Evolutionary conservation across 2,797 vertebrate genomes (phyloP).

Genomic region (Pseudopleuronectes americanus): DNA sequence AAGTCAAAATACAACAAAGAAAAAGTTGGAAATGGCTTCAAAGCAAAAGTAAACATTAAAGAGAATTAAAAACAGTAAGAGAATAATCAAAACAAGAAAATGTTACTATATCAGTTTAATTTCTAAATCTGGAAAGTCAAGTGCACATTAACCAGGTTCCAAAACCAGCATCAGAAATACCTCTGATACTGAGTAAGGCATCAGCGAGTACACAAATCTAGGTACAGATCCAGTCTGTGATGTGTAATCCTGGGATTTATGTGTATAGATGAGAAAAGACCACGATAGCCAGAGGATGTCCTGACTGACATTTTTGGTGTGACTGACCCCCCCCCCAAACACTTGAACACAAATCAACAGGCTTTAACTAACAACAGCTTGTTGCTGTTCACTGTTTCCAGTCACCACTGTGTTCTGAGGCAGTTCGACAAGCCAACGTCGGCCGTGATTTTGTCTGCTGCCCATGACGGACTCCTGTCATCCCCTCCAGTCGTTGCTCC

Average conservation of each 20-base stretch:
- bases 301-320: no score
- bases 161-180: no score
- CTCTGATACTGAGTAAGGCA: no score
- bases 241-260: conserved; percentile 15
- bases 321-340: background rate
- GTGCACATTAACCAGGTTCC: background rate
- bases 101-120: background rate
- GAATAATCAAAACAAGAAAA: background rate
- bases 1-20: conserved; percentile 3
- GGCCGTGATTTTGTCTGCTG: conserved; percentile 82
- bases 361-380: conserved; percentile 8
- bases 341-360: background rate
- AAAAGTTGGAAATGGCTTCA: background rate
- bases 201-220: no score
- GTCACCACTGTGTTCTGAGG: conserved; percentile 85
- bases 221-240: background rate
- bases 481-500: conserved; percentile 48
- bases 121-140: background rate
- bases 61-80: background rate
- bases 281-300: conserved; percentile 8
- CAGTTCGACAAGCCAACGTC: conserved; percentile 80
- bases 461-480: conserved; percentile 68
- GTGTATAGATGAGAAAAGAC: conserved; percentile 12
- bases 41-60: background rate
- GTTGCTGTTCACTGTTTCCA: conserved; percentile 68